Base-by-base conservation (phyloP, 2,888 invertebrate genomes). In the Graphium colonna region DNA sequence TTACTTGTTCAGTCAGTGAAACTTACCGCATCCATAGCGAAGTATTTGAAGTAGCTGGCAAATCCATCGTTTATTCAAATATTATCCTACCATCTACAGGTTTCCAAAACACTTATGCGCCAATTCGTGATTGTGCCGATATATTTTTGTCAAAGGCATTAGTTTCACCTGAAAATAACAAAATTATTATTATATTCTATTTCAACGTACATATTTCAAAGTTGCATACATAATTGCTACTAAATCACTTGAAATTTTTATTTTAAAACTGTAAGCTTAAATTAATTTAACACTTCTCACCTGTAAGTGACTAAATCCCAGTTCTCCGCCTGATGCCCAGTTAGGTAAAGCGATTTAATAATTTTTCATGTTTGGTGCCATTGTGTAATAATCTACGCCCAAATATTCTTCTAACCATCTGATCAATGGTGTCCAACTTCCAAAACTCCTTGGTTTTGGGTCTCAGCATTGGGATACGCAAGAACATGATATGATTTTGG, bases 21-120 rank as follows among this genome's bases (percentile, higher is more conserved):
- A n/a, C n/a, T n/a, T n/a, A n/a, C n/a, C n/a, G n/a, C n/a, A n/a
- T n/a, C n/a, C n/a, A n/a, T 85, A 12, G 91, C 91, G 49, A 92
- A 90, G 67, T 94, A 94, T 68, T 95, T 92, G 61, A 94, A 93
- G 71, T 92, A 93, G 52, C 91, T 91, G 1, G 95, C 95, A 58
- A 95, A 94, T 0, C 93, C 95, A 73, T 95, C 95, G 68, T 93
- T 95, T 10, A 95, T 83, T 94, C 95, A 95, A 0, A 93, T 87
- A 55, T 91, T 92, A 42, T 91, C 87, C 95, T 95, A 95, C 94
- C 94, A 95, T 55, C 91, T 80, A 21, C 92, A 90, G 0, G 94
- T 95, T 93, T 0, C 95, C 95, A 68, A 96, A 95, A 95, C 95
- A 95, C 81, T 94, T 94, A 74, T 97, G 96, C 0, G 90, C 90